A percentile compares a stretch with the other conserved stretches of the same genome.
phyloP scores from a whole-genome alignment of 2,888 invertebrate species.

The Tiliacea aurago region DNA sequence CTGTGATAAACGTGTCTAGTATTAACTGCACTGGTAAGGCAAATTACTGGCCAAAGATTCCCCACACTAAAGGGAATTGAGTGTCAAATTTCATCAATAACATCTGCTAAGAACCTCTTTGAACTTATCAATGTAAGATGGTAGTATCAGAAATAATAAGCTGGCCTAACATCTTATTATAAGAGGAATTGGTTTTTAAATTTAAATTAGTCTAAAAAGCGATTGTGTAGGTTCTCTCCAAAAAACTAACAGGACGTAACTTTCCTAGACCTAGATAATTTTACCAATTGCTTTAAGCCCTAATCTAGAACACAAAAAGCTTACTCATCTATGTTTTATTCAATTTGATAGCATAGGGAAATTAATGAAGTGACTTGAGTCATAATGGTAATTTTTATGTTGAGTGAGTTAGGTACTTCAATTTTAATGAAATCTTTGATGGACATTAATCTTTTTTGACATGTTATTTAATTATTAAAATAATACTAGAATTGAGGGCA shows the following conservation, averaged over 20 bases:
- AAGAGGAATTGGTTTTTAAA: conserved; percentile 3
- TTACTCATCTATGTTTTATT: conserved; percentile 17
- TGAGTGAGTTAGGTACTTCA: conserved; percentile 19
- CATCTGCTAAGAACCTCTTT: not conserved
- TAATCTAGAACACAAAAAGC: conserved; percentile 10
- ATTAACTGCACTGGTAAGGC: conserved; percentile 31
- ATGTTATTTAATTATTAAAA: conserved; percentile 44
- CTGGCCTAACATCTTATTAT: not conserved
- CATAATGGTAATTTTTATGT: conserved; percentile 14
- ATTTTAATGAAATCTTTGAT: conserved; percentile 27
- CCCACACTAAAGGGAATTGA: not conserved
- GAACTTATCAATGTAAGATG: not conserved
- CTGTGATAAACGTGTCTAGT: conserved; percentile 63
- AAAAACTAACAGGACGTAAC: not conserved
- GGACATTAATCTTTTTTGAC: conserved; percentile 45
- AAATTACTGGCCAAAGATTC: conserved; percentile 13
- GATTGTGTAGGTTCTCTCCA: conserved; percentile 1
- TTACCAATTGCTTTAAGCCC: conserved; percentile 17
- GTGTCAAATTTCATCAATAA: not conserved
- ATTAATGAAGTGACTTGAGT: conserved; percentile 3
- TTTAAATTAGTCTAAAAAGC: not conserved
- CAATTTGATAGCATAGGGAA: conserved; percentile 31
- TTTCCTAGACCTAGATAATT: conserved; percentile 14
- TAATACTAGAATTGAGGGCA: conserved; percentile 26
- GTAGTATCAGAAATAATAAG: not conserved